Percentiles rank a stretch among this genome's conserved stretches.
phyloP scores from a whole-genome alignment of 2,797 vertebrate species.

The Tadarida brasiliensis region DNA sequence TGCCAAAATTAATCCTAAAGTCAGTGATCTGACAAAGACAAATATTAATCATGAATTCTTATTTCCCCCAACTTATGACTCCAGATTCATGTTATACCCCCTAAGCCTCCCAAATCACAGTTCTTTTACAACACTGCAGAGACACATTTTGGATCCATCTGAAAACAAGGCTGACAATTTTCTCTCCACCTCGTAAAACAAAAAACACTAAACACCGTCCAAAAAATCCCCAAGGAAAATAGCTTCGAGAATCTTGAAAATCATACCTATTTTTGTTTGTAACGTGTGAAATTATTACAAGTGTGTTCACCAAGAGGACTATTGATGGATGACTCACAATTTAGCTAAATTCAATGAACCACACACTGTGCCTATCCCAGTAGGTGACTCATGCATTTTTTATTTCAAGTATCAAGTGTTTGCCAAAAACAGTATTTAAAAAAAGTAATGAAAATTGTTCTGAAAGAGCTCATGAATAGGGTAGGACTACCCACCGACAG shows the following conservation, averaged over 20 bases:
- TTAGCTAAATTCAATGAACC: slow-evolving; percentile 92
- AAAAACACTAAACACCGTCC: slow-evolving; percentile 79
- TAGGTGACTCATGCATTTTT: slow-evolving; percentile 90
- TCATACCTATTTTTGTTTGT: slow-evolving; percentile 88
- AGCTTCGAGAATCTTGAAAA: slow-evolving; percentile 87
- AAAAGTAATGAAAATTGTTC: slow-evolving; percentile 89
- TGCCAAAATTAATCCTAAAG: slow-evolving; percentile 12
- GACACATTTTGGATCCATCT: not conserved
- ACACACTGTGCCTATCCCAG: slow-evolving; percentile 89
- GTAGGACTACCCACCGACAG: slow-evolving; percentile 87
- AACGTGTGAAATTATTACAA: slow-evolving; percentile 90
- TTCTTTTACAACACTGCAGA: slow-evolving; percentile 2
- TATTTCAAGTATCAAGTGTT: slow-evolving; percentile 90
- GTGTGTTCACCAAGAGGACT: slow-evolving; percentile 89
- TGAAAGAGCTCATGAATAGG: slow-evolving; percentile 88
- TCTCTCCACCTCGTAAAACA: slow-evolving; percentile 69
- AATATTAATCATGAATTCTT: not conserved
- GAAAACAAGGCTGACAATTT: slow-evolving; percentile 82
- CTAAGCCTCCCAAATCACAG: not conserved
- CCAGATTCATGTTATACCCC: not conserved
- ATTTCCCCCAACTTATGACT: not conserved
- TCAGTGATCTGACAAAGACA: not conserved
- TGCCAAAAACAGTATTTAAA: slow-evolving; percentile 92
- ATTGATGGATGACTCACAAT: slow-evolving; percentile 90
- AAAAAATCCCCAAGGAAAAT: slow-evolving; percentile 83